phyloP scores from a whole-genome alignment of 2,113 vertebrate species.

The Eclectus roratus region DNA sequence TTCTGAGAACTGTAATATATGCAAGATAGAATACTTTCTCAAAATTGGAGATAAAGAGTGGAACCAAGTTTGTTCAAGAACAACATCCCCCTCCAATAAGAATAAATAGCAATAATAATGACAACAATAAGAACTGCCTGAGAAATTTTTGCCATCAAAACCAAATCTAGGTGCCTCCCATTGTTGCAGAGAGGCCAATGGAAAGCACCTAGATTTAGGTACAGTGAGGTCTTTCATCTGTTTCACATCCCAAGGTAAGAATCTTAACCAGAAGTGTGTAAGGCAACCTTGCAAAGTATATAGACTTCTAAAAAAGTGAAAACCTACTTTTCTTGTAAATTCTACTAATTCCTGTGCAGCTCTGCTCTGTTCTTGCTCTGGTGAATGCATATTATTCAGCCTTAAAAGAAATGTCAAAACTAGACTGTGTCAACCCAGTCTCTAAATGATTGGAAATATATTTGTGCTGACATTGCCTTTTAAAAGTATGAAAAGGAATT shows the following conservation, averaged over 20 bases:
- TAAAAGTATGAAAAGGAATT: not conserved
- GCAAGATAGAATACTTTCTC: not conserved
- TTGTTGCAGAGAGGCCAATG: not conserved
- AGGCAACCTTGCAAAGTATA: not conserved
- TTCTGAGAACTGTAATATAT: not conserved
- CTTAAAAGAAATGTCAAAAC: not conserved
- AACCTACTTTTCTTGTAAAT: not conserved
- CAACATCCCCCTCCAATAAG: fast-evolving
- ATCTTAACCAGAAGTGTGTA: not conserved
- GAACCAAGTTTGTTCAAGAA: not conserved
- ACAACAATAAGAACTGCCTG: fast-evolving
- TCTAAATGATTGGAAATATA: not conserved
- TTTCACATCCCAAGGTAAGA: not conserved
- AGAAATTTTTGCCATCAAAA: not conserved
- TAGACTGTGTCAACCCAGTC: not conserved
- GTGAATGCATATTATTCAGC: not conserved
- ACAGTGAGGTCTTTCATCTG: not conserved
- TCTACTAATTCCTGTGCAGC: not conserved
- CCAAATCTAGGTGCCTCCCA: not conserved
- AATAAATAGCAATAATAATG: not conserved
- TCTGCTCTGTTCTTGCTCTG: not conserved
- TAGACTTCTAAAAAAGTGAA: not conserved
- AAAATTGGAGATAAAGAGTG: not conserved
- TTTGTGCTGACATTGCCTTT: not conserved
- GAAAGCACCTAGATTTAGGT: not conserved